Conservation (phyloP, 2,888 invertebrate genomes). For the Mermis nigrescens region DNA sequence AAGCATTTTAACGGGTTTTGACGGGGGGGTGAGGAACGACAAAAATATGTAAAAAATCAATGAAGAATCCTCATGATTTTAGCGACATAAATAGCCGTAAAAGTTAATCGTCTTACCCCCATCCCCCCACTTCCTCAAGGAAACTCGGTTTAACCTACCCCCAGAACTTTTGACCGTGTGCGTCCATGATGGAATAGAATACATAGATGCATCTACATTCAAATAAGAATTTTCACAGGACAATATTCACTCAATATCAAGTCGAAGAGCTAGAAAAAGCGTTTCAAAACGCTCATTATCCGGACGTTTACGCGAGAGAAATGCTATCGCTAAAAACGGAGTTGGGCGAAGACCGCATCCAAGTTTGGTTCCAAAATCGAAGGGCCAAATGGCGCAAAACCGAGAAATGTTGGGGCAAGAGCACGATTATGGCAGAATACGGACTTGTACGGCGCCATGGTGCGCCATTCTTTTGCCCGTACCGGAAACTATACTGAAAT, state of each 20-base stretch:
- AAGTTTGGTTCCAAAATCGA: slow-evolving; percentile 98
- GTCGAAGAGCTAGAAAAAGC: slow-evolving; percentile 64
- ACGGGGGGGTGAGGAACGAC: no score
- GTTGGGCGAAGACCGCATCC: slow-evolving; percentile 90
- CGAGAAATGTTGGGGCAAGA: slow-evolving; percentile 96
- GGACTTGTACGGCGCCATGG: slow-evolving; percentile 99
- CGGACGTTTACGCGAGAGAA: slow-evolving; percentile 97
- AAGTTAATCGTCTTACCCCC: no score
- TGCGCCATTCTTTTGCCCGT: slow-evolving; percentile 89
- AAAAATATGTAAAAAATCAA: no score
- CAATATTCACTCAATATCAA: slow-evolving; percentile 51
- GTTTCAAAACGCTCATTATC: slow-evolving; percentile 82
- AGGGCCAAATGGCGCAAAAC: slow-evolving; percentile 97
- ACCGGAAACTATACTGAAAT: slow-evolving; percentile 92
- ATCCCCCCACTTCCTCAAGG: no score
- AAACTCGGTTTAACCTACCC: no score
- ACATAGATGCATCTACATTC: no score
- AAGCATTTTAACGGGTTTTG: no score
- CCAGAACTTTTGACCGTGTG: no score
- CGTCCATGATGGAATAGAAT: no score
- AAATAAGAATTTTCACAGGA: slow-evolving; percentile 44
- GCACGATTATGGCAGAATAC: slow-evolving; percentile 99
- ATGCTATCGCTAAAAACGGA: slow-evolving; percentile 85
- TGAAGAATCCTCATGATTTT: no score
- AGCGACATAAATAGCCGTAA: no score